Percentiles rank a stretch among this genome's conserved stretches.
phyloP scores from a whole-genome alignment of 1,140 invertebrate species.

The Leucophenga varia region DNA sequence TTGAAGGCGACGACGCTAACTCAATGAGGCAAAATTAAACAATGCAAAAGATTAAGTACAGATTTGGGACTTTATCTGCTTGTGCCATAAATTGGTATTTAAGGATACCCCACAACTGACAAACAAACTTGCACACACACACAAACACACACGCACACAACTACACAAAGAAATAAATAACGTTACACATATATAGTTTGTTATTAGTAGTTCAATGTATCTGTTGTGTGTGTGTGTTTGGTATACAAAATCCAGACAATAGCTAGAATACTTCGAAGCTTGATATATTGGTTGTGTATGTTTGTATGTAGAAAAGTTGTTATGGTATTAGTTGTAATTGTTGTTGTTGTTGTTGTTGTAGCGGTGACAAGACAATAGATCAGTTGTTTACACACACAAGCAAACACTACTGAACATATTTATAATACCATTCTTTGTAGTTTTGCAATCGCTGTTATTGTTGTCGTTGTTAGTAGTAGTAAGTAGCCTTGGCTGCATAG shows the following conservation, averaged over 20 bases:
- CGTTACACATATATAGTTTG: neutral
- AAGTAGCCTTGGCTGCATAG: too few species aligned
- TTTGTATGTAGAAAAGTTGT: too few species aligned
- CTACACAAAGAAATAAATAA: neutral
- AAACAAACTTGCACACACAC: conserved; percentile 28
- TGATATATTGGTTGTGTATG: too few species aligned
- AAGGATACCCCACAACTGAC: conserved; percentile 55
- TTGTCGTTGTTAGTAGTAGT: too few species aligned
- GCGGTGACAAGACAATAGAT: conserved; percentile 36
- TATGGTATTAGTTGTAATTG: too few species aligned
- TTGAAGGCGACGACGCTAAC: conserved; percentile 33
- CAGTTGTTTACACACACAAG: conserved; percentile 20
- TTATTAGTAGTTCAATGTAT: neutral
- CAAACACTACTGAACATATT: too few species aligned
- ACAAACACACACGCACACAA: conserved; percentile 2
- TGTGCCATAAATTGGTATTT: conserved; percentile 57
- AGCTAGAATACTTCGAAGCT: too few species aligned
- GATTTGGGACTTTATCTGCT: conserved; percentile 57
- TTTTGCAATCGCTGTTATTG: too few species aligned
- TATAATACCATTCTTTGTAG: too few species aligned
- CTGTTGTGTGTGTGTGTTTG: too few species aligned
- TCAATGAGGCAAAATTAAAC: conserved; percentile 57
- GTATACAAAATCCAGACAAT: too few species aligned
- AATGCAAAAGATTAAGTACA: conserved; percentile 57
- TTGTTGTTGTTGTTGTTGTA: conserved; percentile 18